Percentiles rank a stretch among this genome's conserved stretches.
Conservation (phyloP, 92 coral and sea anemone species). For the Parazoanthus darwini region DNA sequence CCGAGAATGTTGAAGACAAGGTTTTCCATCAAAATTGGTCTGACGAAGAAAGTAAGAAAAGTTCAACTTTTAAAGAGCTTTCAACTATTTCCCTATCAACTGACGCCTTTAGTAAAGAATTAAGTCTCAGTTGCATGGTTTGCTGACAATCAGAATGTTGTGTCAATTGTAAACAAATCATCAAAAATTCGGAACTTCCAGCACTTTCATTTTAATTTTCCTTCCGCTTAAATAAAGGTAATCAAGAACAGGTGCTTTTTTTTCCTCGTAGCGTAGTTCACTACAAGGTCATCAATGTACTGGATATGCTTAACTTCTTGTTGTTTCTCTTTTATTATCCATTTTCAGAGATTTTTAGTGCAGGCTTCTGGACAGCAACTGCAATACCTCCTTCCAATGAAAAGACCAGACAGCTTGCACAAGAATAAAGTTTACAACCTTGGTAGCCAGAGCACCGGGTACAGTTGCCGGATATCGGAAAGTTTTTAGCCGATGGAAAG, state of each 20-base stretch:
- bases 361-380: conserved; percentile 10
- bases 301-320: not conserved
- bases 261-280: not conserved
- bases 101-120: conserved; percentile 36
- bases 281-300: not conserved
- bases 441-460: conserved; percentile 11
- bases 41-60: conserved; percentile 42
- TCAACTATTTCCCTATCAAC: conserved; percentile 49
- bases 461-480: no score
- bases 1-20: conserved; percentile 37
- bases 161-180: conserved; percentile 42
- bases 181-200: conserved; percentile 54
- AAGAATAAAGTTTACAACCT: not conserved
- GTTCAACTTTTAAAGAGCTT: conserved; percentile 59
- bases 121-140: conserved; percentile 49
- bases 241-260: not conserved
- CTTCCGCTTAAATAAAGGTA: not conserved
- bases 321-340: not conserved
- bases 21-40: conserved; percentile 71
- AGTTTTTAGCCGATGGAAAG: no score
- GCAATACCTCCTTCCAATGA: not conserved
- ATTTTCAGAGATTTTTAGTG: not conserved
- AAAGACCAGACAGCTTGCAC: not conserved
- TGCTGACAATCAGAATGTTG: conserved; percentile 53
- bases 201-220: not conserved